Evolutionary conservation across 2,888 invertebrate genomes (phyloP).

Genomic region (Rhamphomyia laevipes): DNA sequence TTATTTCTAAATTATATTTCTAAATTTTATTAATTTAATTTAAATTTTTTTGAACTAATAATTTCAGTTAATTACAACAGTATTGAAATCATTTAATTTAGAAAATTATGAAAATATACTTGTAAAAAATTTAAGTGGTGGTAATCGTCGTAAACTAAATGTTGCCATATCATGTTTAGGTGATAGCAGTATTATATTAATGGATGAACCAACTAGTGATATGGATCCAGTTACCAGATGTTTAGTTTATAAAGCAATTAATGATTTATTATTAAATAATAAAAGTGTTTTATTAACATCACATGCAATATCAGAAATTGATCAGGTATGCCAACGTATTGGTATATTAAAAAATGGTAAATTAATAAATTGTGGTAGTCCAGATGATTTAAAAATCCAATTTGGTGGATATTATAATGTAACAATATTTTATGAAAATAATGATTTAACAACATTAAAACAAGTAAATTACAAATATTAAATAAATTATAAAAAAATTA

Average conservation of each 20-base stretch:
- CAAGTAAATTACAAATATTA: slow-evolving; percentile 7
- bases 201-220: slow-evolving; percentile 67
- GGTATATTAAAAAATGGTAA: slow-evolving; percentile 34
- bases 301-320: slow-evolving; percentile 37
- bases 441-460: slow-evolving; percentile 21
- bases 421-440: slow-evolving; percentile 29
- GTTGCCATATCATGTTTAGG: slow-evolving; percentile 67
- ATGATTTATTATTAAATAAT: slow-evolving; percentile 26
- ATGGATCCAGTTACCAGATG: slow-evolving; percentile 48
- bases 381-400: slow-evolving; percentile 27
- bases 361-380: slow-evolving; percentile 31
- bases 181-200: slow-evolving; percentile 53
- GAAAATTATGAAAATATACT: slow-evolving; percentile 31
- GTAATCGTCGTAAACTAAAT: slow-evolving; percentile 66
- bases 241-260: slow-evolving; percentile 33
- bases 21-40: not conserved
- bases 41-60: slow-evolving; percentile 6
- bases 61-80: slow-evolving; percentile 24
- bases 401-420: slow-evolving; percentile 34
- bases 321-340: slow-evolving; percentile 34
- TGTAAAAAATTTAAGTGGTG: slow-evolving; percentile 40
- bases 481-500: not conserved
- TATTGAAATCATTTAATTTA: slow-evolving; percentile 32
- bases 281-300: slow-evolving; percentile 36
- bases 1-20: too few relatives aligned